These are phyloP conservation scores for Alligator mississippiensis DNA, from an alignment of 2,113 vertebrate genomes.

Conservation along the genomic window DNA sequence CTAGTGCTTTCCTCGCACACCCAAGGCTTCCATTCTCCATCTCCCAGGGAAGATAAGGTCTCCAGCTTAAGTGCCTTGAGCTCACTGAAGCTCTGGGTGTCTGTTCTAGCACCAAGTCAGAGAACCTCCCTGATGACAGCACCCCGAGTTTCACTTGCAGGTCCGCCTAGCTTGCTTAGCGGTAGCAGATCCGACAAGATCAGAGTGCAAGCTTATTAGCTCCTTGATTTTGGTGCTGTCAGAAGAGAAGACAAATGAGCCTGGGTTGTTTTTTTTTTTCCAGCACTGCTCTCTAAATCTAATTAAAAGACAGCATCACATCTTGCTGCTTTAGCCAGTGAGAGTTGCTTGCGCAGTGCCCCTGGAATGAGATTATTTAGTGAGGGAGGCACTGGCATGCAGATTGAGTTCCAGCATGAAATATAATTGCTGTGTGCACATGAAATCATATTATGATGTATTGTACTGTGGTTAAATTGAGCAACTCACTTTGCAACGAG, in stretches of 20 bases:
- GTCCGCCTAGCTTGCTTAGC: neutral
- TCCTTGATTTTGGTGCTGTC: neutral
- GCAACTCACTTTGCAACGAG: neutral
- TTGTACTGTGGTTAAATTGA: neutral
- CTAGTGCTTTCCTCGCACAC: neutral
- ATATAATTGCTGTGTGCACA: neutral
- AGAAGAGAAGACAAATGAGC: neutral
- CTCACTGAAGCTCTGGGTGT: neutral
- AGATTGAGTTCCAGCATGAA: neutral
- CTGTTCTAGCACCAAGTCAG: neutral
- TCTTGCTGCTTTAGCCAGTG: neutral
- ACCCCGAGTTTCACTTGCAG: neutral
- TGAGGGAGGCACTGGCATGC: neutral
- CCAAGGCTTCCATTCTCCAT: neutral
- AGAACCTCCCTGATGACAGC: neutral
- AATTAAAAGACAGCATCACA: neutral
- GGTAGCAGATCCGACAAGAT: neutral
- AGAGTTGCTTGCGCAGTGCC: neutral
- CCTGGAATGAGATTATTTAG: neutral
- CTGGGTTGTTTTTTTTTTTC: neutral
- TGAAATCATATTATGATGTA: neutral
- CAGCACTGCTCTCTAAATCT: neutral
- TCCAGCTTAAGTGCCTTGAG: neutral
- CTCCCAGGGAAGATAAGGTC: neutral
- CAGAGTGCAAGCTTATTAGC: neutral